Conservation (phyloP, 2,888 invertebrate species). For the Isoperla grammatica region DNA sequence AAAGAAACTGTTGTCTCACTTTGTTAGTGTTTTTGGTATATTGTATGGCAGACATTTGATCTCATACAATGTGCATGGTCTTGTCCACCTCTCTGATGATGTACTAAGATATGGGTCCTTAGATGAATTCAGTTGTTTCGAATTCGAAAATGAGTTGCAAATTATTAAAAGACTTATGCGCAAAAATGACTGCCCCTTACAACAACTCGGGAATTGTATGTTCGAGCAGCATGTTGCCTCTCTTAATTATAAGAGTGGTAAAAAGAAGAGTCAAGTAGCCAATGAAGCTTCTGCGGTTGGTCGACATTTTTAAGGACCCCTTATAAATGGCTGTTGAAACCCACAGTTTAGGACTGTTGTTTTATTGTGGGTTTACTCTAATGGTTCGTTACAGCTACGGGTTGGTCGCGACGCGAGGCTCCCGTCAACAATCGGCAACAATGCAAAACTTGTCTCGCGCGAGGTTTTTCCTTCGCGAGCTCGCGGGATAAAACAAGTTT, state of each 20-base stretch:
- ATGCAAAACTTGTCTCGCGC: too few relatives aligned
- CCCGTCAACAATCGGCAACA: too few relatives aligned
- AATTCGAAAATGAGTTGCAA: constrained; percentile 32
- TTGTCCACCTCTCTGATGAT: constrained; percentile 33
- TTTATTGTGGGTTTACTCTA: neutral
- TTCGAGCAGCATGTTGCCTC: neutral
- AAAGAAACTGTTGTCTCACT: constrained; percentile 26
- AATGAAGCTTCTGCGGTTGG: neutral
- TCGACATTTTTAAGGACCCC: constrained; percentile 1
- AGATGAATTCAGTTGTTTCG: constrained; percentile 31
- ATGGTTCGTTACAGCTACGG: too few relatives aligned
- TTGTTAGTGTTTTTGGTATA: constrained; percentile 31
- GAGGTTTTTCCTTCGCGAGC: too few relatives aligned
- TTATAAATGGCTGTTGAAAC: constrained; percentile 5
- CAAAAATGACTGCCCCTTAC: constrained; percentile 19
- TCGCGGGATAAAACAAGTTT: too few relatives aligned
- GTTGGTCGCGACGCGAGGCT: too few relatives aligned
- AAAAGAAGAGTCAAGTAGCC: neutral
- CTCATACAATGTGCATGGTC: constrained; percentile 33
- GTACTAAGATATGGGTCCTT: constrained; percentile 29
- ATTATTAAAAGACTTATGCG: constrained; percentile 22
- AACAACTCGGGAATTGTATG: constrained; percentile 17
- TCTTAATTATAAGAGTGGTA: neutral
- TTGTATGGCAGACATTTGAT: constrained; percentile 30
- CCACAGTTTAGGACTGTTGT: constrained; percentile 3